Percentiles rank a stretch among this genome's conserved stretches.
phyloP scores from a whole-genome alignment of 2,113 vertebrate genomes.

The Chaetodon auriga region DNA sequence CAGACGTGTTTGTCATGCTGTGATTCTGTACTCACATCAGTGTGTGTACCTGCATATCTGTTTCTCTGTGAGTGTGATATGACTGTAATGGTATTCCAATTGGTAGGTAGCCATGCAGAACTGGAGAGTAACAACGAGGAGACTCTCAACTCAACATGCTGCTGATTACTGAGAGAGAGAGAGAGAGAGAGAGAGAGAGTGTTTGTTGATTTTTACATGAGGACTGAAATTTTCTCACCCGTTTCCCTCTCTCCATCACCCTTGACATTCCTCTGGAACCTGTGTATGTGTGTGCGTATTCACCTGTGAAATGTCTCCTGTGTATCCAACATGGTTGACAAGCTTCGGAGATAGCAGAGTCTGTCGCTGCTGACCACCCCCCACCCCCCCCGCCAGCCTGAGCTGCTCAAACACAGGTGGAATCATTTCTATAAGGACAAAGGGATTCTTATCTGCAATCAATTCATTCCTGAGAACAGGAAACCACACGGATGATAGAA shows the following conservation, averaged over 20 bases:
- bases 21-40: neutral
- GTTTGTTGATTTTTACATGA: slow-evolving; percentile 38
- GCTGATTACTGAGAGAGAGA: slow-evolving; percentile 35
- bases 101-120: slow-evolving; percentile 55
- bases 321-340: slow-evolving; percentile 57
- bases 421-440: neutral
- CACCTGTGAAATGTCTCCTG: slow-evolving; percentile 69
- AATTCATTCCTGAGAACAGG: neutral
- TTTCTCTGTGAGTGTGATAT: slow-evolving; percentile 4
- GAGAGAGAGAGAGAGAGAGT: slow-evolving; percentile 1
- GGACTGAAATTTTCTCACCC: slow-evolving; percentile 28
- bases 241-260: slow-evolving; percentile 9
- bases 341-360: slow-evolving; percentile 29
- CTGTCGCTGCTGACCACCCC: slow-evolving; percentile 13
- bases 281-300: slow-evolving; percentile 51
- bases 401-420: slow-evolving; percentile 24
- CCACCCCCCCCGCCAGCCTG: slow-evolving; percentile 6
- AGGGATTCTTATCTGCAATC: slow-evolving; percentile 1
- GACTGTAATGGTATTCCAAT: slow-evolving; percentile 55
- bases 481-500: neutral
- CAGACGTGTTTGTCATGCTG: slow-evolving; percentile 9
- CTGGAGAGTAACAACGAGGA: slow-evolving; percentile 46
- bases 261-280: slow-evolving; percentile 24
- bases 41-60: slow-evolving; percentile 1
- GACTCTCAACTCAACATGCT: slow-evolving; percentile 47